These are phyloP conservation scores for Globia sparganii DNA, from an alignment of 2,888 invertebrate genomes.

Conservation along the genomic window DNA sequence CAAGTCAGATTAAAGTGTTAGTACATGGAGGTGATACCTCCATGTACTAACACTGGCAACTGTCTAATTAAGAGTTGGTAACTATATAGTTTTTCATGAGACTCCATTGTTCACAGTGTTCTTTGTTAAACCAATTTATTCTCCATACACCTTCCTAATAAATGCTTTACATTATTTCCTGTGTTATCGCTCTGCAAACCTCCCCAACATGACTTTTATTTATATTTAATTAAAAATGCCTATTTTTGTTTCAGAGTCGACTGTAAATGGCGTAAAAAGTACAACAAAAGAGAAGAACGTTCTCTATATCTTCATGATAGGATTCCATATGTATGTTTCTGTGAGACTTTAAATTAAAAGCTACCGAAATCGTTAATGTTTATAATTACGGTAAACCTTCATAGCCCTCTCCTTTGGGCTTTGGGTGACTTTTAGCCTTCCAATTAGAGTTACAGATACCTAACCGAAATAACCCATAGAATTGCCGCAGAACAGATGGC, in stretches of 20 bases:
- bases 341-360: slow-evolving; percentile 13
- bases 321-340: neutral
- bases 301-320: neutral
- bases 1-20: too few species aligned
- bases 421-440: neutral
- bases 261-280: slow-evolving; percentile 42
- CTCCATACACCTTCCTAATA: too few species aligned
- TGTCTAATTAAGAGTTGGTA: too few species aligned
- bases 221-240: neutral
- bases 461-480: neutral
- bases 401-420: neutral
- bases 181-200: too few species aligned
- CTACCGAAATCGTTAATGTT: neutral
- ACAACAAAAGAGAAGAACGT: neutral
- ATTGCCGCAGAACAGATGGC: too few species aligned
- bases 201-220: too few species aligned
- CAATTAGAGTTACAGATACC: neutral
- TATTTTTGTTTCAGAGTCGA: slow-evolving; percentile 72
- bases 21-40: too few species aligned
- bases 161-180: too few species aligned
- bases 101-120: too few species aligned
- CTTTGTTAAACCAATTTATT: too few species aligned
- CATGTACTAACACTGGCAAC: too few species aligned
- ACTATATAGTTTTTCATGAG: too few species aligned
- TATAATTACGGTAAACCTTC: neutral